A percentile compares a stretch with the other conserved stretches of the same genome.
Evolutionary conservation across 2,888 invertebrate species (phyloP).

Genomic region (Cotesia congregata): DNA sequence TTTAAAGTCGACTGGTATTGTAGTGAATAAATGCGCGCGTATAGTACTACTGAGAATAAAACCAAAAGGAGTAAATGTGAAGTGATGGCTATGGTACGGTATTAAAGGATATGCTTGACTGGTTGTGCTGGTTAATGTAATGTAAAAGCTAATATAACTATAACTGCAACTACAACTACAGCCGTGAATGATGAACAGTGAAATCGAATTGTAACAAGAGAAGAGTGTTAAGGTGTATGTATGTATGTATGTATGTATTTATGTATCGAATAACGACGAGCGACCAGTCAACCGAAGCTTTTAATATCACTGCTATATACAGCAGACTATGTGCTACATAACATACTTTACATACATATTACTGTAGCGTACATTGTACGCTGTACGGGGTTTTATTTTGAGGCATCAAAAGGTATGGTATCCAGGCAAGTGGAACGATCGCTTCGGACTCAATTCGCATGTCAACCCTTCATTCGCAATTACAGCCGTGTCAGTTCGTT

Average conservation of each 20-base stretch:
- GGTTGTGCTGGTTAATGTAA: conserved; percentile 34
- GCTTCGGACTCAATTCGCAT: conserved; percentile 33
- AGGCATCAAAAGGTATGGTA: conserved; percentile 6
- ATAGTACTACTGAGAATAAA: neutral
- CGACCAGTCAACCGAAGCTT: conserved; percentile 44
- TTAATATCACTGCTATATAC: conserved; percentile 7
- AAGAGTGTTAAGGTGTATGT: conserved; percentile 13
- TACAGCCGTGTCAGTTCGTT: too few relatives aligned
- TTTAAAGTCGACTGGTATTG: neutral
- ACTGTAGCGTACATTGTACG: neutral
- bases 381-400: neutral
- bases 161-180: conserved; percentile 37
- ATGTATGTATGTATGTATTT: neutral
- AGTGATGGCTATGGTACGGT: neutral
- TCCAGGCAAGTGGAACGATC: conserved; percentile 38
- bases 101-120: conserved; percentile 49
- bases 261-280: conserved; percentile 39
- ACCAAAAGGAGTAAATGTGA: neutral
- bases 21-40: neutral
- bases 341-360: neutral
- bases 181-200: conserved; percentile 39
- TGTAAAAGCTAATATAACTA: neutral
- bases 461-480: neutral
- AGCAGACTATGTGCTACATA: neutral
- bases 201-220: conserved; percentile 38